phyloP scores from a whole-genome alignment of 2,113 vertebrate species.

The Perca fluviatilis region DNA sequence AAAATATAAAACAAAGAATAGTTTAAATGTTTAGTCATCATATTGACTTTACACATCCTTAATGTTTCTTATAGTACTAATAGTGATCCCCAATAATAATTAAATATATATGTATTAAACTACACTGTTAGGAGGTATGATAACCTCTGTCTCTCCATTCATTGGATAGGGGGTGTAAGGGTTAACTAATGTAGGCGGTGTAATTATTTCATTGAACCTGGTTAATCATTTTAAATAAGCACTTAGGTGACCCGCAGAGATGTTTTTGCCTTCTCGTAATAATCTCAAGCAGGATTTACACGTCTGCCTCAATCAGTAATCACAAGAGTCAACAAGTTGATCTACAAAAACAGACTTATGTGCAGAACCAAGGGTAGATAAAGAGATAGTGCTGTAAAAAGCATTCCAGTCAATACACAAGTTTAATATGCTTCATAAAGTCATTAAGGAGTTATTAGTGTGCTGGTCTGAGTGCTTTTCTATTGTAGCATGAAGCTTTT shows the following conservation, averaged over 20 bases:
- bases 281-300: neutral
- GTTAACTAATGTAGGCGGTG: neutral
- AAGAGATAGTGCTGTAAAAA: neutral
- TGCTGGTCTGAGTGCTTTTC: neutral
- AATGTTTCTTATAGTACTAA: too few species aligned
- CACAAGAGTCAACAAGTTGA: neutral
- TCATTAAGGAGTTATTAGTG: neutral
- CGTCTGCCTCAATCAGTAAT: neutral
- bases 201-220: neutral
- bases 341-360: neutral
- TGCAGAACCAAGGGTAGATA: neutral
- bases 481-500: neutral
- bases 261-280: neutral
- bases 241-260: neutral
- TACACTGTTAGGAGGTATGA: neutral
- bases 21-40: too few species aligned
- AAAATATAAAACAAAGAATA: too few species aligned
- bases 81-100: too few species aligned
- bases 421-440: neutral
- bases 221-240: neutral
- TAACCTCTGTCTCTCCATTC: neutral
- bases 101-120: too few species aligned
- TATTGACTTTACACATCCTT: too few species aligned
- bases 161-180: neutral
- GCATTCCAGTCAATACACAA: neutral